A percentile compares a stretch with the other conserved stretches of the same genome.
These are phyloP conservation scores for Lucinisca nassula DNA, from an alignment of 2,888 invertebrate genomes.

Conservation along the genomic window DNA sequence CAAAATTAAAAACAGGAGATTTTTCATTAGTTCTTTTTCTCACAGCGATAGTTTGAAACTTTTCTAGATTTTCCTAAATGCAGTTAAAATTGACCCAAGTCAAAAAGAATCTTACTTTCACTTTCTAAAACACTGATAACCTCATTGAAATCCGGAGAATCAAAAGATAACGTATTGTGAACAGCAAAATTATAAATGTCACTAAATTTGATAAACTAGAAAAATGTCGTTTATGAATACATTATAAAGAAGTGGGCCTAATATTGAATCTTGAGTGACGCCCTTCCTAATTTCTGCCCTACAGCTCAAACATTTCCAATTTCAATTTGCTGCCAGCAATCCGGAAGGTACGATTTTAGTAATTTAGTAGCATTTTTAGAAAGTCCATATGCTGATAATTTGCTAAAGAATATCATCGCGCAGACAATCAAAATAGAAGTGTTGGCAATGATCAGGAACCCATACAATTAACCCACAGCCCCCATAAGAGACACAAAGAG, in stretches of 20 bases:
- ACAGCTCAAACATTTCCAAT: neutral
- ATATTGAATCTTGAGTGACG: neutral
- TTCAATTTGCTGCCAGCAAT: neutral
- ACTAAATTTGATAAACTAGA: neutral
- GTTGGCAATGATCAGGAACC: too few relatives aligned
- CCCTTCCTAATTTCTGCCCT: neutral
- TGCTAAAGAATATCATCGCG: neutral
- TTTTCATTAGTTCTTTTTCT: neutral
- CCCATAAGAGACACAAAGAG: too few relatives aligned
- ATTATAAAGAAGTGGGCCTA: neutral
- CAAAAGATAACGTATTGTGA: neutral
- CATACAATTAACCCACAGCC: too few relatives aligned
- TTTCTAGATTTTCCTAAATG: neutral
- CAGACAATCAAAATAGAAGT: neutral
- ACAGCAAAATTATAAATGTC: neutral
- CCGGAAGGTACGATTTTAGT: neutral
- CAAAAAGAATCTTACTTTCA: neutral
- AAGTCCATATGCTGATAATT: neutral
- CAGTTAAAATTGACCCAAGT: neutral
- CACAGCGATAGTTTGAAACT: neutral
- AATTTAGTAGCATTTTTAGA: neutral
- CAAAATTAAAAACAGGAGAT: neutral
- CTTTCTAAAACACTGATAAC: neutral
- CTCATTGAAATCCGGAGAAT: neutral
- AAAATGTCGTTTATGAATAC: neutral